Conservation (phyloP, 2,113 vertebrate species). For the Leuciscus idus region DNA sequence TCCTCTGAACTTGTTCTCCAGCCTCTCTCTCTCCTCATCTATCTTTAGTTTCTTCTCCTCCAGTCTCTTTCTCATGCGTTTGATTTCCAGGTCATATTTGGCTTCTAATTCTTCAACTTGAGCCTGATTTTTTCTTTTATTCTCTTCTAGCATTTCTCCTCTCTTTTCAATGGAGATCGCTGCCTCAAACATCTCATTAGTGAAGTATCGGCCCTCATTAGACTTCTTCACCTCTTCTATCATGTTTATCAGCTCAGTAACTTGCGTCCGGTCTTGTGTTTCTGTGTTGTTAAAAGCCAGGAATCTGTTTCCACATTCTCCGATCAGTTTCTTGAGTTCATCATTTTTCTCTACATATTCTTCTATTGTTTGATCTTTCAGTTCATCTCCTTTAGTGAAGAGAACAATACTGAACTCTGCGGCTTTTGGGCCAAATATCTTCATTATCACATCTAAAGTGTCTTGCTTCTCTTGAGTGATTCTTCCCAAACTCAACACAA, state of each 20-base stretch:
- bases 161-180: too few species aligned
- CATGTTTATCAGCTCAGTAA: too few species aligned
- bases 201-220: too few species aligned
- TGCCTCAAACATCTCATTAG: too few species aligned
- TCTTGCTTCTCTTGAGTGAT: conserved; percentile 9
- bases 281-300: too few species aligned
- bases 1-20: not conserved
- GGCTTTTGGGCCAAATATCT: conserved; percentile 17
- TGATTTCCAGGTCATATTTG: not conserved
- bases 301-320: conserved; percentile 8
- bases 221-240: too few species aligned
- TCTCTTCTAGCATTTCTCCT: not conserved
- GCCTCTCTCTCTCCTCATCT: not conserved
- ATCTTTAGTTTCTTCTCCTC: not conserved
- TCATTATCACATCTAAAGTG: conserved; percentile 20
- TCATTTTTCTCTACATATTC: not conserved
- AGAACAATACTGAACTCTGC: conserved; percentile 18
- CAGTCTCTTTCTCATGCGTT: not conserved
- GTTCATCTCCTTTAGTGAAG: conserved; percentile 6
- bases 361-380: not conserved
- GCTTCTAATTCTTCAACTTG: not conserved
- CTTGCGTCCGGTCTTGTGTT: too few species aligned
- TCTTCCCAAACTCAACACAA: conserved; percentile 26
- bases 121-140: conserved; percentile 12
- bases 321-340: conserved; percentile 22